These are phyloP conservation scores for Lottia scabra DNA, from an alignment of 2,888 invertebrate species.

Conservation along the genomic window DNA sequence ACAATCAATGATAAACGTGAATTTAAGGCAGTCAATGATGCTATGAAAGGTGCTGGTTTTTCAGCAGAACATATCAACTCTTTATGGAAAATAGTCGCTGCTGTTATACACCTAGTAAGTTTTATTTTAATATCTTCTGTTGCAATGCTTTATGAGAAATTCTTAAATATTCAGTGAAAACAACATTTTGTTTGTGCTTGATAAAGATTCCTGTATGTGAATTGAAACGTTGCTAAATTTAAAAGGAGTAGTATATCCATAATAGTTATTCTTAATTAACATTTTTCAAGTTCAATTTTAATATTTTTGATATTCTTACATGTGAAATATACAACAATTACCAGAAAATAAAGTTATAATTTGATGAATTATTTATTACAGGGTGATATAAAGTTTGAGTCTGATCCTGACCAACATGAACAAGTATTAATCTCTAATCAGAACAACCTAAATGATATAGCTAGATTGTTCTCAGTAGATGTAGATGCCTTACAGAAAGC, in stretches of 20 bases:
- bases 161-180: no score
- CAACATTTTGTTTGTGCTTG: no score
- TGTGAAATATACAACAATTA: no score
- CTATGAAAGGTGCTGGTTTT: conserved; percentile 88
- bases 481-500: conserved; percentile 79
- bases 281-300: no score
- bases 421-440: conserved; percentile 72
- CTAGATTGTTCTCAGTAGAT: conserved; percentile 77
- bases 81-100: conserved; percentile 91
- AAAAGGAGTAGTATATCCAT: no score
- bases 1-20: conserved; percentile 86
- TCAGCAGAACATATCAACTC: conserved; percentile 81
- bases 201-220: no score
- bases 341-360: no score
- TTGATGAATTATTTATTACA: conserved; percentile 39
- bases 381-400: conserved; percentile 76
- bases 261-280: no score
- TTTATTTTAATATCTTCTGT: no score
- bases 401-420: conserved; percentile 69
- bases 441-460: conserved; percentile 72
- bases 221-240: no score
- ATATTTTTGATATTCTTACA: no score
- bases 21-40: conserved; percentile 83
- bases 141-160: no score
- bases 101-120: conserved; percentile 87